A percentile compares a stretch with the other conserved stretches of the same genome.
These are phyloP conservation scores for Cassiopea xamachana DNA, from an alignment of 30 jellyfish, hydroid and myxozoan species.

Conservation along the genomic window DNA sequence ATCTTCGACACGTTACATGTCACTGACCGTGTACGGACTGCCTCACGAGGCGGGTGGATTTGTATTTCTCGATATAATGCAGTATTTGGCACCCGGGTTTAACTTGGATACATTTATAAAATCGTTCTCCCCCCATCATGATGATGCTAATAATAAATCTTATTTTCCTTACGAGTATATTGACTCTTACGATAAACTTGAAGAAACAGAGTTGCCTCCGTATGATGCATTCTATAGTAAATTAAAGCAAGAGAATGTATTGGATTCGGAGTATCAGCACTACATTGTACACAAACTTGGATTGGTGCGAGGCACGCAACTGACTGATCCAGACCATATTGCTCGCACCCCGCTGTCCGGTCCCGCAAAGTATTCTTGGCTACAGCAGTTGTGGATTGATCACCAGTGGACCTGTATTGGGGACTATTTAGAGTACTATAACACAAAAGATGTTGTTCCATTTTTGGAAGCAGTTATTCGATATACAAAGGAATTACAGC, in stretches of 20 bases:
- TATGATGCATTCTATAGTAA: conserved; percentile 19
- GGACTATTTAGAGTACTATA: neutral
- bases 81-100: conserved; percentile 15
- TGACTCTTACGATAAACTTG: neutral
- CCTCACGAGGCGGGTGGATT: neutral
- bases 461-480: neutral
- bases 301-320: too few species aligned
- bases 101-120: neutral
- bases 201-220: neutral
- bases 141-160: neutral
- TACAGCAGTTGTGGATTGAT: neutral
- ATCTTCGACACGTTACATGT: neutral
- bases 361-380: neutral
- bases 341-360: neutral
- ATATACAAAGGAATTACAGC: neutral
- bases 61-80: neutral
- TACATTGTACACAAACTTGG: too few species aligned
- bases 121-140: neutral
- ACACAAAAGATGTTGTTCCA: neutral
- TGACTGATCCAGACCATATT: neutral
- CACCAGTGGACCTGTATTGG: neutral
- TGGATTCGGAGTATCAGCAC: neutral
- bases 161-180: conserved; percentile 4
- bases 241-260: neutral
- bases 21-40: neutral